Percentiles rank a stretch among this genome's conserved stretches.
Evolutionary conservation across 37 sponge, comb jelly and placozoan genomes (phyloP).

Genomic region (Geodia barretti): DNA sequence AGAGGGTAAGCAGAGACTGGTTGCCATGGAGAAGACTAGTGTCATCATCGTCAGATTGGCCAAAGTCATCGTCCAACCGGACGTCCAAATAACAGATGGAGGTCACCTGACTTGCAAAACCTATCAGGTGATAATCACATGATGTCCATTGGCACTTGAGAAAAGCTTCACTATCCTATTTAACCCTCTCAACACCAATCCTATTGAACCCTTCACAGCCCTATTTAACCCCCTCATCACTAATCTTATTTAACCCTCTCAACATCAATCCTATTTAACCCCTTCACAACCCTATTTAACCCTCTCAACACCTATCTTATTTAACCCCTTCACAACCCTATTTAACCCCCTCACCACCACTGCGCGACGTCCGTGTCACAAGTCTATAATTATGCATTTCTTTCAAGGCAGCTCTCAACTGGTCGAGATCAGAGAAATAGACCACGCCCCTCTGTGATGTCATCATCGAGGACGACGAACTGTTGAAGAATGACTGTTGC

Average conservation of each 20-base stretch:
- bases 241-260: too few species aligned
- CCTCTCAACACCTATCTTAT: background rate
- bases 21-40: too few species aligned
- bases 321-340: background rate
- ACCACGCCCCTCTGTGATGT: conserved; percentile 29
- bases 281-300: background rate
- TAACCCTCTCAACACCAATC: background rate
- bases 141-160: background rate
- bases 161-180: too few species aligned
- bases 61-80: background rate
- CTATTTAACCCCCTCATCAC: background rate
- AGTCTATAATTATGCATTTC: conserved; percentile 67
- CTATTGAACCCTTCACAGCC: background rate
- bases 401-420: conserved; percentile 64
- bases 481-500: background rate
- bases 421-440: conserved; percentile 58
- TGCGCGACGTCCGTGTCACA: conserved; percentile 12
- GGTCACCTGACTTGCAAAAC: background rate
- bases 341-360: conserved; percentile 40
- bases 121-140: background rate
- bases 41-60: too few species aligned
- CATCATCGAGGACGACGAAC: background rate
- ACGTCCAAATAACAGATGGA: background rate
- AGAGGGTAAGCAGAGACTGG: background rate
- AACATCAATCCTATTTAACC: too few species aligned